Conservation (phyloP, 2,113 vertebrate genomes). For the Tragelaphus strepsiceros region DNA sequence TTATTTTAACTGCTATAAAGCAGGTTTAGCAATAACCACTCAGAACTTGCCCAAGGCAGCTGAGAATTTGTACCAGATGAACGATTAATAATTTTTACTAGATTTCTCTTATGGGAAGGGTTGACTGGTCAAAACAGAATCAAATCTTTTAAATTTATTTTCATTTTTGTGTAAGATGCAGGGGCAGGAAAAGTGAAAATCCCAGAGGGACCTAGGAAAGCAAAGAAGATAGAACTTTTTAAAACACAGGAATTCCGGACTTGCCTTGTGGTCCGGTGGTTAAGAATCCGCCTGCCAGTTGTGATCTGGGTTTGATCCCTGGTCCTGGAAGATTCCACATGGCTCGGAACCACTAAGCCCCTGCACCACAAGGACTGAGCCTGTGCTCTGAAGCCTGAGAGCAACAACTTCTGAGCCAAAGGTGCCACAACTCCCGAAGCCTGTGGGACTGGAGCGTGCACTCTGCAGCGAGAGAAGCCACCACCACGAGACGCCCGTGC, state of each 20-base stretch:
- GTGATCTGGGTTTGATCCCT: not conserved
- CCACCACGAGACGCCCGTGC: accelerated
- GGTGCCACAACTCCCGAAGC: not conserved
- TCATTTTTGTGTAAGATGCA: slow-evolving; percentile 15
- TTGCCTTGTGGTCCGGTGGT: not conserved
- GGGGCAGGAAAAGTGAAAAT: not conserved
- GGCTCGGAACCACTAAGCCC: not conserved
- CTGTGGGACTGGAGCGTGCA: not conserved
- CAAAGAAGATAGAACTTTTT: not conserved
- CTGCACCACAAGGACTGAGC: not conserved
- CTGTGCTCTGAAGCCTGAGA: not conserved
- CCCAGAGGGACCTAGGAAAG: not conserved
- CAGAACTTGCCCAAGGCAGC: slow-evolving; percentile 3
- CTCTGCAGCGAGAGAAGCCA: not conserved
- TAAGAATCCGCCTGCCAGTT: not conserved
- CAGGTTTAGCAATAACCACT: slow-evolving; percentile 22
- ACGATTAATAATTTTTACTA: not conserved
- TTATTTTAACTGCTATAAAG: slow-evolving; percentile 39
- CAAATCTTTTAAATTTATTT: slow-evolving; percentile 23
- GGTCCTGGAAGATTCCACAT: not conserved
- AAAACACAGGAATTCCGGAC: not conserved
- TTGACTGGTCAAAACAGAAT: not conserved
- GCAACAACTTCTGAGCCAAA: not conserved
- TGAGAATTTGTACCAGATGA: slow-evolving; percentile 57
- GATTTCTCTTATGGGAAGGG: not conserved